Evolutionary conservation across 2,888 invertebrate genomes (phyloP).

Genomic region (Lacanobia wlatinum): DNA sequence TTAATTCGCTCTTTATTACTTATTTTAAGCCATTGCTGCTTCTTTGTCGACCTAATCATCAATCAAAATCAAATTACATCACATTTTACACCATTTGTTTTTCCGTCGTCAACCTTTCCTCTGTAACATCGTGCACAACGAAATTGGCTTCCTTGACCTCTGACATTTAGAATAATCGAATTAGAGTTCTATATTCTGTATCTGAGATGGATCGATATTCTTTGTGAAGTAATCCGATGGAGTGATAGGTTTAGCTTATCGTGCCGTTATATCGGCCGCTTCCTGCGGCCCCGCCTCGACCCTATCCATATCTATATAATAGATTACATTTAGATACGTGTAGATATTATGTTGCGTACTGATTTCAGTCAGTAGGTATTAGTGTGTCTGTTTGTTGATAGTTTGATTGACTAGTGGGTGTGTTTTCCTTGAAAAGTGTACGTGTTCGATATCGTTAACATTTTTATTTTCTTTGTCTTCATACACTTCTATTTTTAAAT

Average conservation of each 20-base stretch:
- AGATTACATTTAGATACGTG: conserved; percentile 62
- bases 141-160: conserved; percentile 69
- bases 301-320: conserved; percentile 64
- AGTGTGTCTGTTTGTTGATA: conserved; percentile 42
- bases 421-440: conserved; percentile 42
- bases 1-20: background rate
- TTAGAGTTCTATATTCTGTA: conserved; percentile 77
- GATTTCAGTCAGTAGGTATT: conserved; percentile 57
- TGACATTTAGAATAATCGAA: conserved; percentile 80
- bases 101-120: background rate
- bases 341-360: conserved; percentile 55
- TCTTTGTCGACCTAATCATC: background rate
- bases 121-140: conserved; percentile 11
- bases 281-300: conserved; percentile 67
- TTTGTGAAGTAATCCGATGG: conserved; percentile 79
- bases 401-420: conserved; percentile 35
- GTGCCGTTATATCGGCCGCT: conserved; percentile 65
- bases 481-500: background rate
- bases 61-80: background rate
- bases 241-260: conserved; percentile 70
- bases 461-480: conserved; percentile 18
- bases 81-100: background rate
- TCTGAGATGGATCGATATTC: conserved; percentile 66
- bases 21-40: background rate
- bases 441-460: conserved; percentile 14